Evolutionary conservation across 1,140 invertebrate species (phyloP), one percentile per base, ranked within the genome.

Genomic region (Neodiprion virginianus): DNA sequence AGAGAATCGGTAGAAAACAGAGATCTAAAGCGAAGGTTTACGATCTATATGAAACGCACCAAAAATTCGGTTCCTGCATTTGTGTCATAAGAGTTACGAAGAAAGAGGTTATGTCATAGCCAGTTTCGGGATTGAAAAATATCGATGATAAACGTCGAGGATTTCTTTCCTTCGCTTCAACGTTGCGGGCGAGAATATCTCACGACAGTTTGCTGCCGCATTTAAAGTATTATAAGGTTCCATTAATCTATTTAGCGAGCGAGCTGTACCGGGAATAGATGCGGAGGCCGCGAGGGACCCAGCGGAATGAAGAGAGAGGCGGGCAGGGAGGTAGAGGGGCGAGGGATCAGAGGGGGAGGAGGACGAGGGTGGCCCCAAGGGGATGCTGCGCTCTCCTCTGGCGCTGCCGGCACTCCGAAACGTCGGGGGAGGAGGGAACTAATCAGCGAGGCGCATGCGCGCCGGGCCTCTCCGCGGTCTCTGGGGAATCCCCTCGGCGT

Each of bases 361-460:
- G 11, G 61, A 23, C 23, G 14, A 69, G 53, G 53, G 53, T 14
- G 53, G 53, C 53, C 53, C n/a, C 53, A 14, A 17, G 53, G 53
- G 85, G 85, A 86, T 75, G 81, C 75, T 47, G 81, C 76, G 84
- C 82, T 82, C 84, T 85, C 84, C 83, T 84, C 84, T 85, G 84
- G 83, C 77, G 81, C 83, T 83, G 79, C 79, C 78, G 83, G 83
- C 81, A 84, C 83, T 80, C 83, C 81, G 80, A 83, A 83, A 82
- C 82, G 77, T 77, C 74, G 75, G 75, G 73, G 79, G 78, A 79
- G 71, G 49, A 69, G 68, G 66, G 72, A 86, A 86, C 85, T 86
- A 87, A 87, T 87, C 85, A 86, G 85, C 81, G 79, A 76, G 84
- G 82, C 85, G 84, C 85, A 85, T 84, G 85, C 83, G 85, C 83